Percentiles rank a stretch among this genome's conserved stretches.
These are phyloP conservation scores for Thereva unica DNA, from an alignment of 2,888 invertebrate species.

Conservation along the genomic window DNA sequence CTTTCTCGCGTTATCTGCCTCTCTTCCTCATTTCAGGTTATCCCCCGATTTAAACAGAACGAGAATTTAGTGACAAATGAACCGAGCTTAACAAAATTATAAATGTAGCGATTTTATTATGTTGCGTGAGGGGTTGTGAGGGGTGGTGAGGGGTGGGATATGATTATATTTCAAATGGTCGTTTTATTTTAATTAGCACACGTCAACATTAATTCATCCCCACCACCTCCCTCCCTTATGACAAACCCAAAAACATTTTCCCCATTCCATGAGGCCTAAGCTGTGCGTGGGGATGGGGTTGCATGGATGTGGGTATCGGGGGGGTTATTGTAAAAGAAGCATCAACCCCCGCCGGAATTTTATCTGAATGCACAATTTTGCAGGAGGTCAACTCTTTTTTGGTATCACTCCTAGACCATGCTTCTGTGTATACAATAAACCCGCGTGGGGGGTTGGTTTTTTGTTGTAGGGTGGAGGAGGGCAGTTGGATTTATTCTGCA, in stretches of 20 bases:
- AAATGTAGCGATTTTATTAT: constrained; percentile 32
- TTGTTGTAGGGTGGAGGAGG: not conserved
- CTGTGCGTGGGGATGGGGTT: not conserved
- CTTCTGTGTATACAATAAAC: not conserved
- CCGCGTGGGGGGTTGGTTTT: not conserved
- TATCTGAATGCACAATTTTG: constrained; percentile 26
- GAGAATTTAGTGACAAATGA: constrained; percentile 34
- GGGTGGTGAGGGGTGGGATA: not conserved
- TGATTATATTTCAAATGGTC: constrained; percentile 28
- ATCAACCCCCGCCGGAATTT: constrained; percentile 19
- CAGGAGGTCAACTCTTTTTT: constrained; percentile 29
- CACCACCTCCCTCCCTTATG: constrained; percentile 2
- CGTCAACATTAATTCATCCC: constrained; percentile 34
- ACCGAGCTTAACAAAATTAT: constrained; percentile 35
- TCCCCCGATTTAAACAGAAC: constrained; percentile 22
- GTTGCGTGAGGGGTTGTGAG: not conserved
- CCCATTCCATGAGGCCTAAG: not conserved
- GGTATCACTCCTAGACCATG: not conserved
- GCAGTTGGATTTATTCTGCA: constrained; percentile 30
- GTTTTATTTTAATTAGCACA: constrained; percentile 34
- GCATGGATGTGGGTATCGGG: constrained; percentile 26
- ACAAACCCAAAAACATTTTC: not conserved
- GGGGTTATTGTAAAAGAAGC: constrained; percentile 9
- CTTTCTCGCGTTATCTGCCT: too few species aligned
- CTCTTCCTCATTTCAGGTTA: too few species aligned